Base-by-base conservation (phyloP, 1,140 invertebrate species). In the Zaprionus ghesquierei region DNA sequence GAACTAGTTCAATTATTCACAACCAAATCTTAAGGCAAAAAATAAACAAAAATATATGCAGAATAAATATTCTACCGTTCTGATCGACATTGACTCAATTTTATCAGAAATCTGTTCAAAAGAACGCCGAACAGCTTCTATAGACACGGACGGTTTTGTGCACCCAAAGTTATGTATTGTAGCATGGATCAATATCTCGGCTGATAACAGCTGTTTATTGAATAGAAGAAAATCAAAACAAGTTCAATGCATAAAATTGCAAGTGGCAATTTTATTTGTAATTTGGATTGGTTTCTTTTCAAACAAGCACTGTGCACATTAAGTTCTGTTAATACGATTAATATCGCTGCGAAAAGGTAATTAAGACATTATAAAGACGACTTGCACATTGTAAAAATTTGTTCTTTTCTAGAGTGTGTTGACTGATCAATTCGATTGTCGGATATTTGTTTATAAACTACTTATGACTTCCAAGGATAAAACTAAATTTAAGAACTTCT, bases 391-490 rank as follows among this genome's bases (percentile, higher is more conserved):
- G n/a, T 41, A n/a, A 8, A 33, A 33, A 3, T 15, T 41, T 41
- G 2, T 41, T 15, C 18, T 56, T 18, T 56, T 35, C 3, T 10
- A 46, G 41, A 10, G 23, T 54, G 31, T 20, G 12, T 8, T 60
- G 5, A 10, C 6, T 46, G 60, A 51, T 20, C 33, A 27, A 22
- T 46, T 22, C n/a, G 20, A 51, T 31, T 31, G 35, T 15, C n/a
- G 2, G 35, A 41, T 6, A 25, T 38, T 63, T 38, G 2, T n/a
- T 27, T 1, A 27, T 53, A n/a, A 61, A 31, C 53, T 22, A 56
- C 33, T 50, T 31, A 91, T 91, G 90, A 91, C 72, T 54, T 89
- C 90, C 35, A 91, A 79, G 66, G 90, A 91, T 74, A 91, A 85
- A 74, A 77, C 79, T 15, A 90, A 89, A 62, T 90, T 91, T 23